Evolutionary conservation across 2,888 invertebrate species (phyloP).

Genomic region (Leucozona laternaria): DNA sequence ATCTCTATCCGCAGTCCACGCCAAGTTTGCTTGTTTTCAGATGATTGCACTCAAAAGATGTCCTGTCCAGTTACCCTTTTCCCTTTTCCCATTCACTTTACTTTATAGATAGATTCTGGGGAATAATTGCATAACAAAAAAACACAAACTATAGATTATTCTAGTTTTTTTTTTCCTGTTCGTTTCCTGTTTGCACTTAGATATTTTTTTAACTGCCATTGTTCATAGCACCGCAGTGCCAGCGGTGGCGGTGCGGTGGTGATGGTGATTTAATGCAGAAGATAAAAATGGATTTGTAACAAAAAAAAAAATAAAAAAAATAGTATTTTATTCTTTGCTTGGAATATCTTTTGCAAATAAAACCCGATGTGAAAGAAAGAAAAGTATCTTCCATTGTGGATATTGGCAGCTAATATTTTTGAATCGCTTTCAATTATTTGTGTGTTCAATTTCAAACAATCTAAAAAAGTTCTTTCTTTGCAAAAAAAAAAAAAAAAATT

Average conservation of each 20-base stretch:
- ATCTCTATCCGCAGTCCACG: slow-evolving; percentile 19
- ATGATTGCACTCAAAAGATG: slow-evolving; percentile 27
- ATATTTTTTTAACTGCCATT: slow-evolving; percentile 18
- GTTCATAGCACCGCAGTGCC: neutral
- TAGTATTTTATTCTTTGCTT: neutral
- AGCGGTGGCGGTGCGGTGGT: neutral
- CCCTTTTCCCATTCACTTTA: neutral
- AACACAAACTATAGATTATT: slow-evolving; percentile 11
- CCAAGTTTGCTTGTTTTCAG: slow-evolving; percentile 28
- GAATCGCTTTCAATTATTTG: slow-evolving; percentile 59
- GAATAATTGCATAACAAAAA: slow-evolving; percentile 18
- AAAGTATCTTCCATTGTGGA: slow-evolving; percentile 1
- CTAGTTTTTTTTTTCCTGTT: neutral
- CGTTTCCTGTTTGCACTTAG: slow-evolving; percentile 11
- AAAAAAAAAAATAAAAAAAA: neutral
- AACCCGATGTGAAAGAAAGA: neutral
- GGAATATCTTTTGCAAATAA: slow-evolving; percentile 30
- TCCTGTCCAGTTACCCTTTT: slow-evolving; percentile 2
- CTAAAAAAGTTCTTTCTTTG: neutral
- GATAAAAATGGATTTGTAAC: slow-evolving; percentile 7
- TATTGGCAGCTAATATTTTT: slow-evolving; percentile 41
- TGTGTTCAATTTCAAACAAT: slow-evolving; percentile 28
- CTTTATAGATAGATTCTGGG: neutral
- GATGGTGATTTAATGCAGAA: slow-evolving; percentile 14
- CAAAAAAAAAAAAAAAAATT: neutral